Evolutionary conservation across 1,140 invertebrate species (phyloP).

Genomic region (Diprion similis): DNA sequence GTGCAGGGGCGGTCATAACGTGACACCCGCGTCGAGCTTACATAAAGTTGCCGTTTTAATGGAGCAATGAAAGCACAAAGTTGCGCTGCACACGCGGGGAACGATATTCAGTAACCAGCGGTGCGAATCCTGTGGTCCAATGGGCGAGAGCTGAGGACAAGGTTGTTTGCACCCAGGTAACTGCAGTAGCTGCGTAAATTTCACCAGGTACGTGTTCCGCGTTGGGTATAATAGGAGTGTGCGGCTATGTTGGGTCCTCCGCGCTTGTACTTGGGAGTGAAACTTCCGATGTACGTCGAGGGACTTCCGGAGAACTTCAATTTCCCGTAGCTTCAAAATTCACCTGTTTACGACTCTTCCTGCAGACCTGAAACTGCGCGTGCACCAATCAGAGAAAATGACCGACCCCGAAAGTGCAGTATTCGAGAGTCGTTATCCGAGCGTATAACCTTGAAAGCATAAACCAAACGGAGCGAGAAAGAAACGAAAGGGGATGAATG

Average conservation of each 20-base stretch:
- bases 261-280: too few species aligned
- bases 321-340: too few species aligned
- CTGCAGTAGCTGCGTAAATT: slow-evolving; percentile 24
- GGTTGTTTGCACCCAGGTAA: slow-evolving; percentile 36
- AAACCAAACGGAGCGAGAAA: background rate
- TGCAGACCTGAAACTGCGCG: background rate
- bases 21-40: background rate
- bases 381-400: background rate
- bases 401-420: background rate
- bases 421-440: background rate
- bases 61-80: slow-evolving; percentile 46
- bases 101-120: slow-evolving; percentile 38
- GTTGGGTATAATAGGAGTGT: too few species aligned
- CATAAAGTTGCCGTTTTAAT: slow-evolving; percentile 49
- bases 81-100: slow-evolving; percentile 20
- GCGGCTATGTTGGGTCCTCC: too few species aligned
- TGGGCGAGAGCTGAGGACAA: slow-evolving; percentile 14
- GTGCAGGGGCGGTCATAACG: slow-evolving; percentile 23
- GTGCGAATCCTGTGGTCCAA: slow-evolving; percentile 10
- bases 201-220: background rate
- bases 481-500: background rate
- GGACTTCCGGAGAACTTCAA: too few species aligned
- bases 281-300: too few species aligned
- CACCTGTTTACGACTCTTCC: too few species aligned
- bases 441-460: background rate